Evolutionary conservation across 2,888 invertebrate species (phyloP), one percentile per base, ranked within the genome.

Genomic region (Philopedon plagiatum): DNA sequence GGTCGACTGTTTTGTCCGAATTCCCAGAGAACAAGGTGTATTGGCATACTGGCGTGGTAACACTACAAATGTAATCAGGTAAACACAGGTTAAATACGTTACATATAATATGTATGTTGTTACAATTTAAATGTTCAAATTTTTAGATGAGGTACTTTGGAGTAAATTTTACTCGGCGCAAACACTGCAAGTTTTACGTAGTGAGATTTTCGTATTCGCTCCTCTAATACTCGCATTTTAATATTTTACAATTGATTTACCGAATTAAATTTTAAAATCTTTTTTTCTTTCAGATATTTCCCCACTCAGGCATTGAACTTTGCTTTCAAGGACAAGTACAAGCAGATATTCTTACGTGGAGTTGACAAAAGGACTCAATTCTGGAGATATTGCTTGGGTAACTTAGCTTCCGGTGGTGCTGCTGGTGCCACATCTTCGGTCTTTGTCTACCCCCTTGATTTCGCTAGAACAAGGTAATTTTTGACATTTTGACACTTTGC

Each of bases 381-480:
- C 88, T 94, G 94, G 94, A 90, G 90, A 80, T 94, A 94, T 82
- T 95, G 96, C 83, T 87, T 91, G 71, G 96, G 95, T 70, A 97
- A 97, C 86, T 89, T 97, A 84, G 96, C 95, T 23, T 94, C 96
- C 23, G 97, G 97, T 81, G 97, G 97, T 86, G 96, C 95, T 79
- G 97, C 97, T 81, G 97, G 97, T 80, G 97, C 97, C 76, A 95
- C 96, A 58, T 96, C 97, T 26, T 90, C 97, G 56, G 93, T 95
- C 87, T 96, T 97, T 87, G 97, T 97, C 80, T 97, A 97, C 88
- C 97, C 97, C 21, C 91, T 97, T 78, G 97, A 97, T 87, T 97
- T 95, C 88, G 97, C 96, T 80, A 92, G 97, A 90, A 97, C 97
- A 78, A 94, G 97, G 90, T 91, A 83, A 32, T 0, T 19, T 32